Base-by-base conservation (phyloP, 2,888 invertebrate genomes). In the Physocephala rufipes region DNA sequence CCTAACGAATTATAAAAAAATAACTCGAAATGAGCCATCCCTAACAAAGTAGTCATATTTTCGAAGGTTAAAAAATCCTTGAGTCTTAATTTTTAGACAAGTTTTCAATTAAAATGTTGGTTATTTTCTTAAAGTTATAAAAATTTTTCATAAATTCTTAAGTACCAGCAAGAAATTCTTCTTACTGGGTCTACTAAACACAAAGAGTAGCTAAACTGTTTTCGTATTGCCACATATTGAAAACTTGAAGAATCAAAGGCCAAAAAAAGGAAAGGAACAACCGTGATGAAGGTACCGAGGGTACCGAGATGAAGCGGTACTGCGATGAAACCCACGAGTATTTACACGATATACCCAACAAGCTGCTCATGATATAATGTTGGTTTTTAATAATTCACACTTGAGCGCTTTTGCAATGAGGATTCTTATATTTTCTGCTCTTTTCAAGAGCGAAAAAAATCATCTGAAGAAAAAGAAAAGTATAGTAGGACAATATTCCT, bases 381-480 rank as follows among this genome's bases (percentile, higher is more conserved):
- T 66, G 61, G 49, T 67, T 67, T 59, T 59, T 61, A 21, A n/a
- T 45, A 49, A 61, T 67, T 67, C 49, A 47, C 67, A 67, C 61
- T 45, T 47, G 67, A 61, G 21, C 59, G 49, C 49, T 21, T 59
- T 12, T n/a, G 30, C 47, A 47, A 55, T 59, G 67, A 19, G 43
- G 59, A n/a, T 15, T 36, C 53, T 36, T 16, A 65, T 53, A 1
- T 36, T 36, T 36, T 66, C 36, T 55, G 15, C 7, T n/a, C n/a
- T 55, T 62, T 19, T 36, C 30, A 62, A 19, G n/a, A n/a, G 43
- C 28, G 21, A 12, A 4, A 62, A n/a, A 62, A 62, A 15, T 5
- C 26, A 28, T 7, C 21, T 45, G 4, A 26, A 13, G 5, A 15
- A 53, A 53, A 66, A 28, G 9, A 51, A 65, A 65, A 9, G 28